Conservation (phyloP, 2,113 vertebrate species). For the Solea solea region DNA sequence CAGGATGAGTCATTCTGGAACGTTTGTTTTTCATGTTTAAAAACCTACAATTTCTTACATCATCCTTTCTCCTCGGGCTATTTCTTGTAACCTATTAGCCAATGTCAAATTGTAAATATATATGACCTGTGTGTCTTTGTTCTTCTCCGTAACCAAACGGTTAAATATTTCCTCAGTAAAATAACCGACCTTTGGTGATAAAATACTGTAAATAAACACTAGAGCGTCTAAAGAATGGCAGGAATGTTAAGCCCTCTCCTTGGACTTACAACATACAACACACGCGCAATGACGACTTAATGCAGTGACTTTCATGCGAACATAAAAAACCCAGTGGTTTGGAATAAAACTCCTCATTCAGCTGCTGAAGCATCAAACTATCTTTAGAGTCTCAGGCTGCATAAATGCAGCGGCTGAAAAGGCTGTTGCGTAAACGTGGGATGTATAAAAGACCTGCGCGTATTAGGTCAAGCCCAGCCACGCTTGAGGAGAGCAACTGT, state of each 20-base stretch:
- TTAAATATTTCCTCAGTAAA: background rate
- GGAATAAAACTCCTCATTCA: slow-evolving; percentile 44
- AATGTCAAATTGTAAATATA: no score
- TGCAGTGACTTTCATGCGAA: slow-evolving; percentile 19
- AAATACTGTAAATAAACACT: slow-evolving; percentile 25
- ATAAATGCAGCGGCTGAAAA: slow-evolving; percentile 40
- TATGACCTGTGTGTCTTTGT: background rate
- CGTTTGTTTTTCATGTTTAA: no score
- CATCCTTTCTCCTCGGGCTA: no score
- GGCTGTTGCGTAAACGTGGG: slow-evolving; percentile 48
- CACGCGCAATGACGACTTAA: slow-evolving; percentile 16
- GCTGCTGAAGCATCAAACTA: slow-evolving; percentile 16
- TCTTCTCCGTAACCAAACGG: background rate
- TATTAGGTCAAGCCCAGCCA: slow-evolving; percentile 59
- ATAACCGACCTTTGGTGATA: background rate
- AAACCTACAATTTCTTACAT: no score
- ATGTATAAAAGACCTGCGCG: slow-evolving; percentile 42
- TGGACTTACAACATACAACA: background rate
- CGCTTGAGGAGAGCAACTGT: slow-evolving; percentile 62
- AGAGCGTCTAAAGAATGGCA: slow-evolving; percentile 8
- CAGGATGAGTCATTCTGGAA: no score
- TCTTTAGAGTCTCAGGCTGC: background rate
- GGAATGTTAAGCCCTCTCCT: slow-evolving; percentile 26
- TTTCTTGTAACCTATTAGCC: no score
- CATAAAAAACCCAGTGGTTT: slow-evolving; percentile 39